Evolutionary conservation across 2,113 vertebrate species (phyloP).

Genomic region (Lates calcarifer): DNA sequence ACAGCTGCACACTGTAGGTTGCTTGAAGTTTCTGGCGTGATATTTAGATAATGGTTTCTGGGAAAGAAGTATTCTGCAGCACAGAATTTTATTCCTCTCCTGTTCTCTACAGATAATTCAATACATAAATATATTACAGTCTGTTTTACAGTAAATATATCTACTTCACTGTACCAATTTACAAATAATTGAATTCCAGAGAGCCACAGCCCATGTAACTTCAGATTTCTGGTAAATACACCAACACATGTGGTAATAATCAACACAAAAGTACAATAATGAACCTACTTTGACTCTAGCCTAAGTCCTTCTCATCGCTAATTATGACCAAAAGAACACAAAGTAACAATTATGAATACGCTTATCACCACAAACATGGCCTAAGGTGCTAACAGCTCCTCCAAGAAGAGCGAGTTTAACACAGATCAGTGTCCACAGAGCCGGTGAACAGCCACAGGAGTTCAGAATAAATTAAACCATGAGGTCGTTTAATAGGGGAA

Average conservation of each 20-base stretch:
- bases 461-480: constrained; percentile 34
- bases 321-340: constrained; percentile 12
- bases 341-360: constrained; percentile 15
- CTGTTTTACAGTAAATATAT: constrained; percentile 29
- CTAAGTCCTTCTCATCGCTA: constrained; percentile 11
- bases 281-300: not conserved
- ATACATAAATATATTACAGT: constrained; percentile 10
- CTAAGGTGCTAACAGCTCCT: constrained; percentile 40
- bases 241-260: not conserved
- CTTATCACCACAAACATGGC: constrained; percentile 21
- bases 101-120: constrained; percentile 7
- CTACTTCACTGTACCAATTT: not conserved
- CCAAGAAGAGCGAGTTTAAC: constrained; percentile 25
- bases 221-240: constrained; percentile 3
- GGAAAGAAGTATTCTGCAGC: constrained; percentile 34
- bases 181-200: constrained; percentile 9
- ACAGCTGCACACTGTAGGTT: constrained; percentile 21
- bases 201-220: constrained; percentile 3
- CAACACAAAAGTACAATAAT: not conserved
- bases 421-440: constrained; percentile 36
- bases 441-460: constrained; percentile 5
- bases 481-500: constrained; percentile 22
- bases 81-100: constrained; percentile 26
- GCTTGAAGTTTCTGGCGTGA: constrained; percentile 28
- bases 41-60: constrained; percentile 16